phyloP scores from a whole-genome alignment of 1,140 invertebrate species.

The Drosophila ohnishii region DNA sequence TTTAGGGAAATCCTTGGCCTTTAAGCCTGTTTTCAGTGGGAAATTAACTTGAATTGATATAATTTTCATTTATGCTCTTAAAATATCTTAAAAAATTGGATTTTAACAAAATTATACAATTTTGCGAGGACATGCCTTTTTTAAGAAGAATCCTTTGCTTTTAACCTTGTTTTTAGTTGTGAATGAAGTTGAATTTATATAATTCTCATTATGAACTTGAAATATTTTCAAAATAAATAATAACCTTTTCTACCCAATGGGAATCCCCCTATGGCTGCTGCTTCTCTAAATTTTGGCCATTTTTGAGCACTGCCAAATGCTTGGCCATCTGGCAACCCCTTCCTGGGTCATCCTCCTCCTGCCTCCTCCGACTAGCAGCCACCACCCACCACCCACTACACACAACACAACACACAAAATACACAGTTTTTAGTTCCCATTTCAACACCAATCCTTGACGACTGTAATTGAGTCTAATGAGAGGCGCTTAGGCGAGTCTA shows the following conservation, averaged over 20 bases:
- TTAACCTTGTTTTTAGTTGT: not conserved
- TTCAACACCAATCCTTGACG: constrained; percentile 39
- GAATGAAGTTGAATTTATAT: too few species aligned
- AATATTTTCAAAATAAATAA: too few species aligned
- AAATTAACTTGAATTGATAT: too few species aligned
- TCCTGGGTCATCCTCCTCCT: constrained; percentile 1
- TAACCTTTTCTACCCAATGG: not conserved
- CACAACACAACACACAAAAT: not conserved
- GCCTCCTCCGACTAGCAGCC: not conserved
- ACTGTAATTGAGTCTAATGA: constrained; percentile 50
- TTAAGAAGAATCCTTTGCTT: not conserved
- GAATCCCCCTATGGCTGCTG: not conserved
- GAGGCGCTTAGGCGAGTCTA: constrained; percentile 54
- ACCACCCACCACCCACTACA: not conserved
- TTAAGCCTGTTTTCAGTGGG: not conserved
- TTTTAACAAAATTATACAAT: too few species aligned
- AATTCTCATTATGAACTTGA: too few species aligned
- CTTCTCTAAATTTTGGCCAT: constrained; percentile 2
- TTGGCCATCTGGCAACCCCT: constrained; percentile 10
- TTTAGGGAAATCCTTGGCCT: not conserved
- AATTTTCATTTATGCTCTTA: too few species aligned
- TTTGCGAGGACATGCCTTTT: too few species aligned
- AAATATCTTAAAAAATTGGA: too few species aligned
- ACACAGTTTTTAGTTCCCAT: constrained; percentile 14
- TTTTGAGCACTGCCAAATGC: constrained; percentile 13